A percentile compares a stretch with the other conserved stretches of the same genome.
phyloP scores from a whole-genome alignment of 64 coral and sea anemone genomes.

The Actinia tenebrosa region DNA sequence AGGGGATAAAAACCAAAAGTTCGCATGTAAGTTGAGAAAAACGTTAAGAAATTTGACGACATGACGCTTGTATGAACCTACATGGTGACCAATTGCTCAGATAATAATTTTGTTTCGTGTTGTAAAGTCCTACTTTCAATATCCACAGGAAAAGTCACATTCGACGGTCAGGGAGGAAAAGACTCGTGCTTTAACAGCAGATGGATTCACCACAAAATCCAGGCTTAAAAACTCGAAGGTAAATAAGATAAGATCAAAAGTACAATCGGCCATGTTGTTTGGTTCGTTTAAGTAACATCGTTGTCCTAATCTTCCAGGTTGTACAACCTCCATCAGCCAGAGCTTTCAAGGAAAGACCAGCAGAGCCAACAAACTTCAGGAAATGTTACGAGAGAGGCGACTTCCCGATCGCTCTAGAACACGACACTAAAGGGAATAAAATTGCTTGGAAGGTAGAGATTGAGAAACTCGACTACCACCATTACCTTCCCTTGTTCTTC shows the following conservation, averaged over 20 bases:
- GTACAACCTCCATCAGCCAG: constrained; percentile 48
- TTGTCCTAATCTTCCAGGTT: background rate
- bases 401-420: constrained; percentile 96
- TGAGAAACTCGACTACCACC: constrained; percentile 97
- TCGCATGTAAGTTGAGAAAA: background rate
- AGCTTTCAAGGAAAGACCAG: constrained; percentile 89
- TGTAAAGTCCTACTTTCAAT: background rate
- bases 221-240: constrained; percentile 3
- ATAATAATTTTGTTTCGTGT: background rate
- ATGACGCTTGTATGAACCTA: background rate
- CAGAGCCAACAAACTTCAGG: constrained; percentile 80
- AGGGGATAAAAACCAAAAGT: background rate
- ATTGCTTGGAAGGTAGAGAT: constrained; percentile 99
- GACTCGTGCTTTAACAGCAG: background rate
- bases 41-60: background rate
- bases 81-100: background rate
- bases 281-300: background rate
- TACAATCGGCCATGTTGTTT: background rate
- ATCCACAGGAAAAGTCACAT: constrained; percentile 10
- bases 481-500: constrained; percentile 94
- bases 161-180: background rate
- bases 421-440: constrained; percentile 98
- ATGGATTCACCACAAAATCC: constrained; percentile 81
- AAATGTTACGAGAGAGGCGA: constrained; percentile 97
- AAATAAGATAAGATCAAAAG: constrained; percentile 1